Conservation (phyloP, 2,113 vertebrate genomes). For the Cichladusa arquata region DNA sequence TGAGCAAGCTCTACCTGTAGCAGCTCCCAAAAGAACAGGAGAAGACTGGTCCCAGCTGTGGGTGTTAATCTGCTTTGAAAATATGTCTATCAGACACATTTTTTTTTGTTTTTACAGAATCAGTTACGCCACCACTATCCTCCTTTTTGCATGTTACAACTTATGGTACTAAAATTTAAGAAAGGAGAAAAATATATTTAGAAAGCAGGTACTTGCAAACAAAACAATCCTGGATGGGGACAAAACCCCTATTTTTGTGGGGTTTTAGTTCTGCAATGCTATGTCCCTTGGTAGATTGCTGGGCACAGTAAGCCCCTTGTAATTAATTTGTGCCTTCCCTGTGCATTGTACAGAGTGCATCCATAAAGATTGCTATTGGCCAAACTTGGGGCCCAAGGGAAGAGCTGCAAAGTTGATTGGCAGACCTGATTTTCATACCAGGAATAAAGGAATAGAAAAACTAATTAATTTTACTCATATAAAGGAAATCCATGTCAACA, state of each 20-base stretch:
- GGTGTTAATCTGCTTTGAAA: neutral
- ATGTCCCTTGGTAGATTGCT: neutral
- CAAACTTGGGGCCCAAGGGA: slow-evolving; percentile 19
- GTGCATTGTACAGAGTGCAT: slow-evolving; percentile 2
- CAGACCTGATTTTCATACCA: slow-evolving; percentile 50
- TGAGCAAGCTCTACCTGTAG: neutral
- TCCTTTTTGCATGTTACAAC: neutral
- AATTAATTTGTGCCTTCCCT: slow-evolving; percentile 44
- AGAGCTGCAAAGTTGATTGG: slow-evolving; percentile 20
- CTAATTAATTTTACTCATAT: slow-evolving; percentile 69
- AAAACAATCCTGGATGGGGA: neutral
- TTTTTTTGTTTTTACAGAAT: neutral
- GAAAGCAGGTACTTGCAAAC: slow-evolving; percentile 15
- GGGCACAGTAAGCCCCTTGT: slow-evolving; percentile 30
- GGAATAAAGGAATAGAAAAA: slow-evolving; percentile 28
- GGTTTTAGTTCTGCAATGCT: neutral
- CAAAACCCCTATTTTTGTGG: neutral
- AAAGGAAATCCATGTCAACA: slow-evolving; percentile 67
- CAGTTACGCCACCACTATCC: neutral
- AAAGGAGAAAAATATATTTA: neutral
- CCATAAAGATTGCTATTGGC: neutral
- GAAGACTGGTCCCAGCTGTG: neutral
- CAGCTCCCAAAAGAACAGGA: neutral
- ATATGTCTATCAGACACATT: neutral
- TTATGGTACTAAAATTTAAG: neutral